Evolutionary conservation across 1,140 invertebrate genomes (phyloP).

Genomic region (Drosophila kohkoa): DNA sequence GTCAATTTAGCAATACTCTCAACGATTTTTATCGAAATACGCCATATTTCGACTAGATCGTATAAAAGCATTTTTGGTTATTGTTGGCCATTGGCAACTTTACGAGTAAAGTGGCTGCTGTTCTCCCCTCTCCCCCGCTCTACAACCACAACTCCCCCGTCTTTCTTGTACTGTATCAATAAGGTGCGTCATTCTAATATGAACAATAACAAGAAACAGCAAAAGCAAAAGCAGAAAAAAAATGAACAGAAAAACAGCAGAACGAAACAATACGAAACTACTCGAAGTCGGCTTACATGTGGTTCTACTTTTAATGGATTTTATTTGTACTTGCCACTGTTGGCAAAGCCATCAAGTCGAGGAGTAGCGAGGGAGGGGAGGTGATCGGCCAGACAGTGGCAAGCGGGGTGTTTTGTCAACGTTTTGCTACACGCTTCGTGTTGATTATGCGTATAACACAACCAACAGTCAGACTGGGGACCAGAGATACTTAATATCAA

Average conservation of each 20-base stretch:
- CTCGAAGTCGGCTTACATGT: constrained; percentile 68
- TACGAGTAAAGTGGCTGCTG: constrained; percentile 35
- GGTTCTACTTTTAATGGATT: constrained; percentile 79
- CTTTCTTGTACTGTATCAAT: constrained; percentile 53
- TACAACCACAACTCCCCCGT: background rate
- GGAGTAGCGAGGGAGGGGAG: background rate
- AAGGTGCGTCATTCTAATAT: constrained; percentile 77
- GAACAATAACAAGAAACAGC: constrained; percentile 58
- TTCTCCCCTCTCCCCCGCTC: constrained; percentile 7
- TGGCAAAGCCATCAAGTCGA: background rate
- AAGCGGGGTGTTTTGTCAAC: constrained; percentile 23
- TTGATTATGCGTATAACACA: constrained; percentile 54
- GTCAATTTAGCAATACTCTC: background rate
- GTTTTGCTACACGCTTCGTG: constrained; percentile 22
- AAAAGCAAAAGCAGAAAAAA: background rate
- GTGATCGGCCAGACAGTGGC: background rate
- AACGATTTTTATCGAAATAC: constrained; percentile 1
- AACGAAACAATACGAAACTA: constrained; percentile 39
- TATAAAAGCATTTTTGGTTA: constrained; percentile 29
- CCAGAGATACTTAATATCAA: constrained; percentile 55
- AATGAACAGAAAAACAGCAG: constrained; percentile 5
- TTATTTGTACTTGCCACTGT: constrained; percentile 79
- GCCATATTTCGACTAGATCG: constrained; percentile 23
- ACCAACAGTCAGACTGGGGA: constrained; percentile 48
- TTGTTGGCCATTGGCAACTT: constrained; percentile 56